A percentile compares a stretch with the other conserved stretches of the same genome.
These are phyloP conservation scores for Microtus pennsylvanicus DNA, from an alignment of 2,113 vertebrate species.

Conservation along the genomic window DNA sequence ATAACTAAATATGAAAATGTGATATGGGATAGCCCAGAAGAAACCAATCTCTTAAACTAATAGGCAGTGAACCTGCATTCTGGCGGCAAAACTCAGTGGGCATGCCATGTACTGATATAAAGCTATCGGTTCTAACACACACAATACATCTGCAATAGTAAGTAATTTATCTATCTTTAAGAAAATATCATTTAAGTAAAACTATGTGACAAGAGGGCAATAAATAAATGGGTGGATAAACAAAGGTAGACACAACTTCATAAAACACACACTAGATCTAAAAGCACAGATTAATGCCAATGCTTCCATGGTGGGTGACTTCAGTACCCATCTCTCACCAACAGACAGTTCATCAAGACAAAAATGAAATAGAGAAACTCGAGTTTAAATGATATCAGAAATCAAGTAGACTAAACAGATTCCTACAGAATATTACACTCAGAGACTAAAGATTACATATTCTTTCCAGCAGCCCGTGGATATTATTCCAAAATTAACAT, in stretches of 20 bases:
- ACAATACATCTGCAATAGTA: conserved; percentile 20
- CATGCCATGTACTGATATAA: not conserved
- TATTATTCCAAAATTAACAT: not conserved
- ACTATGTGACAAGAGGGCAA: not conserved
- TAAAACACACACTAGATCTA: not conserved
- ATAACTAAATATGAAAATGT: conserved; percentile 26
- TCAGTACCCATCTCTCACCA: not conserved
- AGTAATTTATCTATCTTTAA: conserved; percentile 6
- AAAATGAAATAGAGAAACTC: not conserved
- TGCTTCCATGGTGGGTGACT: not conserved
- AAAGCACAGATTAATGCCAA: not conserved
- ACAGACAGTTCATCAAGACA: not conserved
- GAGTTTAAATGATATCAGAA: not conserved
- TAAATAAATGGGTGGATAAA: conserved; percentile 8
- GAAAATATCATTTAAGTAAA: conserved; percentile 2
- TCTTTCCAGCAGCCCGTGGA: not conserved
- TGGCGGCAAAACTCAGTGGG: not conserved
- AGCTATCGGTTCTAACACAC: not conserved
- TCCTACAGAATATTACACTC: not conserved
- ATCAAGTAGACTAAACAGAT: not conserved
- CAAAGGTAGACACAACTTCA: not conserved
- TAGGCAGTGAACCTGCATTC: not conserved
- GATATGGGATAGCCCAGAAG: not conserved
- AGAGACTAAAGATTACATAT: not conserved
- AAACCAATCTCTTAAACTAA: conserved; percentile 3